Evolutionary conservation across 1,140 invertebrate genomes (phyloP), one percentile per base, ranked within the genome.

Genomic region (Trachymyrmex septentrionalis): DNA sequence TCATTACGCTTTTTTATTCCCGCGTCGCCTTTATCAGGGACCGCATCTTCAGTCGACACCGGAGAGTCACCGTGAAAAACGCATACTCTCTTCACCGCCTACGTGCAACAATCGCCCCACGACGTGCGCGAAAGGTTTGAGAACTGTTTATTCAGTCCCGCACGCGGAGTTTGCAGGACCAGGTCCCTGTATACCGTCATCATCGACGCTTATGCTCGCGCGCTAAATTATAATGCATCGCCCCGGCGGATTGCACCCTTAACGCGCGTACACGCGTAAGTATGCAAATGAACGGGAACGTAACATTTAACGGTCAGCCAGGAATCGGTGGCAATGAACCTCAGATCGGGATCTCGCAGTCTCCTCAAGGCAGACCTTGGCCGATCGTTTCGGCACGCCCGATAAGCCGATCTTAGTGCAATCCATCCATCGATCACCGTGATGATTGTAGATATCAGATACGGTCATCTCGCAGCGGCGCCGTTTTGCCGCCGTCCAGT

Each of bases 251-350:
- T 9, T 21, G 30, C 38, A 19, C 48, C 64, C 44, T 55, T 16
- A 19, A 9, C 30, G 24, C 48, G 72, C 44, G 55, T 57, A 85
- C 53, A 44, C 73, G 30, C 30, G 72, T 61, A 59, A 88, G 77
- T 84, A 91, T 86, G 90, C 75, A 91, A 87, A 91, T 87, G 55
- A 75, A 24, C 55, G 6, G 63, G 76, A 71, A 61, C 57, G 55
- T 75, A 73, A 87, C 84, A 53, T 89, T 91, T 90, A 87, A 64
- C 85, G 87, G 10, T 71, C 53, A 55, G 10, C 34, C 38, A 38
- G 53, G 5, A 64, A 75, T 86, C 69, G 55, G 50, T 88, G 89
- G 78, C 87, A 88, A 89, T 82, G 89, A 91, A 87, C 90, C 34
- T 55, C 16, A 38, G 12, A 73, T n/a, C n/a, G 19, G 50, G 1